Evolutionary conservation across 2,797 vertebrate genomes (phyloP).

Genomic region (Champsocephalus gunnari): DNA sequence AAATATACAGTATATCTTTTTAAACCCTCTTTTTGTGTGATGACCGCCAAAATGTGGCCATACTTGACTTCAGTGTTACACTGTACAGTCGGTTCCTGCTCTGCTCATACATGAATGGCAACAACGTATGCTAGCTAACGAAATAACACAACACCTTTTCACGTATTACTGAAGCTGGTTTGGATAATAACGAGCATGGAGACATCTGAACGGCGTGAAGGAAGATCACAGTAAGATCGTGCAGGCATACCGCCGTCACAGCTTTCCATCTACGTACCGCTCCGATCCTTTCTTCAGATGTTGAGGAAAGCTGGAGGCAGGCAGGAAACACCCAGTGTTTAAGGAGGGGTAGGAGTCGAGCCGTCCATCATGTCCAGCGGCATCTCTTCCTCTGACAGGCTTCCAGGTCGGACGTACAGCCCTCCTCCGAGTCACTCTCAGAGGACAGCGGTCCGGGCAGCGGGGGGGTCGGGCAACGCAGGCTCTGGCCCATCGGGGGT

Average conservation of each 20-base stretch:
- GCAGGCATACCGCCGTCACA: constrained; percentile 37
- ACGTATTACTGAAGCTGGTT: constrained; percentile 51
- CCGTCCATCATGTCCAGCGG: constrained; percentile 88
- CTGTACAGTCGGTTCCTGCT: constrained; percentile 32
- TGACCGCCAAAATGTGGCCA: constrained; percentile 36
- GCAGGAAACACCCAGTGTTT: constrained; percentile 50
- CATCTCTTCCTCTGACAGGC: constrained; percentile 94
- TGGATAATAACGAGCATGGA: constrained; percentile 34
- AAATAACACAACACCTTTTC: constrained; percentile 31
- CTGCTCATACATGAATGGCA: constrained; percentile 19
- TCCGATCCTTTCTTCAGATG: constrained; percentile 36
- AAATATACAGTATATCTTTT: constrained; percentile 22
- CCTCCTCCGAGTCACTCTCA: constrained; percentile 86
- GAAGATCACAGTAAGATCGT: constrained; percentile 61
- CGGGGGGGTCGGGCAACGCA: constrained; percentile 34
- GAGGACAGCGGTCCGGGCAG: constrained; percentile 74
- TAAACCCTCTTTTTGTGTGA: constrained; percentile 15
- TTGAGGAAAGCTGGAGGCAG: constrained; percentile 46
- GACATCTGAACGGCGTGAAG: constrained; percentile 49
- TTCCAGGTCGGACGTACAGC: constrained; percentile 85
- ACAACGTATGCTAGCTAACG: constrained; percentile 19
- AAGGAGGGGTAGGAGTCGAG: constrained; percentile 27
- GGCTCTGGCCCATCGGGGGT: constrained; percentile 62
- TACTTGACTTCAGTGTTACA: constrained; percentile 48
- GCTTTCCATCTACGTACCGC: constrained; percentile 36